phyloP scores from a whole-genome alignment of 2,888 invertebrate genomes.

The Eugnorisma glareosa region DNA sequence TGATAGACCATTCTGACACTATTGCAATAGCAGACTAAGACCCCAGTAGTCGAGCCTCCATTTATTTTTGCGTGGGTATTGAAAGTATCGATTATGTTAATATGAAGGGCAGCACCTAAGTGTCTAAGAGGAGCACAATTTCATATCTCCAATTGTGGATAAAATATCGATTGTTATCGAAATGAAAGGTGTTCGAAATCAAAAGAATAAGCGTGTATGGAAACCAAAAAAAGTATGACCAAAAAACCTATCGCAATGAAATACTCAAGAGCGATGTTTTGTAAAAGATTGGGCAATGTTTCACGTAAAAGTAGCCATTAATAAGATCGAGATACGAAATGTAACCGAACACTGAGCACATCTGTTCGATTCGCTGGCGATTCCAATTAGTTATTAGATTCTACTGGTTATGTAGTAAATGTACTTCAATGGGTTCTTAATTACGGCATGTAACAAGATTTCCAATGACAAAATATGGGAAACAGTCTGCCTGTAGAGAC shows the following conservation, averaged over 20 bases:
- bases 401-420: slow-evolving; percentile 38
- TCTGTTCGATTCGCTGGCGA: slow-evolving; percentile 43
- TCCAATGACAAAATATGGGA: slow-evolving; percentile 28
- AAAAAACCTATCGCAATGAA: slow-evolving; percentile 12
- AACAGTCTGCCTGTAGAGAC: neutral
- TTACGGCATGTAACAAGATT: slow-evolving; percentile 47
- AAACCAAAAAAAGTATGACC: slow-evolving; percentile 1
- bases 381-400: slow-evolving; percentile 52
- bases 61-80: slow-evolving; percentile 18
- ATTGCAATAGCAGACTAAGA: too few relatives aligned
- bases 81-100: slow-evolving; percentile 26
- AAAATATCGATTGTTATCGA: neutral
- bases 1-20: too few relatives aligned
- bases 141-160: neutral
- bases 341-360: slow-evolving; percentile 50
- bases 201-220: neutral
- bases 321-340: slow-evolving; percentile 49
- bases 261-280: slow-evolving; percentile 31
- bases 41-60: too few relatives aligned
- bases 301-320: slow-evolving; percentile 45
- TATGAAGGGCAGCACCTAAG: neutral
- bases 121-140: neutral
- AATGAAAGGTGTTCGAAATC: neutral
- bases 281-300: slow-evolving; percentile 48
- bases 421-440: slow-evolving; percentile 26